Percentiles rank a stretch among this genome's conserved stretches.
Conservation (phyloP, 92 coral and sea anemone genomes). For the Epizoanthus rinbou region DNA sequence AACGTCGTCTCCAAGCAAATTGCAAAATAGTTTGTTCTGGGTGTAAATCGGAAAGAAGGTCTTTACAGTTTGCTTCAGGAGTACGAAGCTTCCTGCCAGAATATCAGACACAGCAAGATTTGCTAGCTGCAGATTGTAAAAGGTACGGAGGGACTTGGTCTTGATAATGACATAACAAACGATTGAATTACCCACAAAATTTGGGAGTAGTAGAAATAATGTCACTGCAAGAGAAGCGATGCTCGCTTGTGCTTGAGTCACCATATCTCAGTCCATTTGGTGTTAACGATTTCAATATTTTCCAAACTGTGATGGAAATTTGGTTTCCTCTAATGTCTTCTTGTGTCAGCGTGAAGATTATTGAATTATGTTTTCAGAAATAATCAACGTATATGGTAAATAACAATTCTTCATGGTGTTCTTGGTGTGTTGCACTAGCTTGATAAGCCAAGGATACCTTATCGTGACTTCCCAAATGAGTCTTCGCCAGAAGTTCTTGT, state of each 20-base stretch:
- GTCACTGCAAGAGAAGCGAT: not conserved
- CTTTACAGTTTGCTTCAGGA: not conserved
- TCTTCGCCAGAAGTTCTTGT: not conserved
- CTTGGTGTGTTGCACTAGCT: no score
- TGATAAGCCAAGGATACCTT: no score
- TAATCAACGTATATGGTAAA: no score
- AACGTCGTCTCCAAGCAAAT: not conserved
- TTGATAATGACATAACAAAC: slow-evolving; percentile 15
- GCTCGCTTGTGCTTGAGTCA: not conserved
- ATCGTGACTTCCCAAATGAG: not conserved
- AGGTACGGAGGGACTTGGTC: slow-evolving; percentile 15
- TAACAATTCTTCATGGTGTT: no score
- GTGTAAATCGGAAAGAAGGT: not conserved
- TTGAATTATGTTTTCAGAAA: no score
- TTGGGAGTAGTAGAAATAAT: not conserved
- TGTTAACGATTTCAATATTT: not conserved
- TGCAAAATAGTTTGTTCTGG: not conserved
- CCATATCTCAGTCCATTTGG: not conserved
- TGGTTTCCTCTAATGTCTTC: no score
- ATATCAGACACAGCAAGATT: slow-evolving; percentile 6
- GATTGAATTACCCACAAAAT: slow-evolving; percentile 12
- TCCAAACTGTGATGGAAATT: not conserved
- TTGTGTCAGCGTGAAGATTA: no score
- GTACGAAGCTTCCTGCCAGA: slow-evolving; percentile 8
- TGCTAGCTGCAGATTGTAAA: slow-evolving; percentile 16